Base-by-base conservation (phyloP, 2,113 vertebrate species). In the Herpetotheres cachinnans region DNA sequence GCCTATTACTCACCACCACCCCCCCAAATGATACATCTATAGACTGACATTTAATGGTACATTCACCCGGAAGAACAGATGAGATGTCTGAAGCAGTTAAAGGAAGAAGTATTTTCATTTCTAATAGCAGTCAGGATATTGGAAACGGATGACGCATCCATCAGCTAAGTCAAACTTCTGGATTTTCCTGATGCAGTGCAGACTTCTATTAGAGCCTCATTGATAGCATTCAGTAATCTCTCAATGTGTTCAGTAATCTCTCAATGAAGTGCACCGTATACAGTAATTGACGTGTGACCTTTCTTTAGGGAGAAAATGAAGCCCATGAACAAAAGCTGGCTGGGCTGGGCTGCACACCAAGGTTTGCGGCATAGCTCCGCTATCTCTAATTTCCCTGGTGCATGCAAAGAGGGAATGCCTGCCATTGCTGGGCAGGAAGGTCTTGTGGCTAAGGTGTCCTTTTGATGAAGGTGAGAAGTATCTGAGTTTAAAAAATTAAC, bases 61-160 rank as follows among this genome's bases (percentile, higher is more conserved):
- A 40, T 91, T 95, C 79, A 88, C 54, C 76, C 54, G 59, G 81
- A 82, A 85, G 89, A 96, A 80, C 7, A 77, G 93, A 97, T 95
- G 86, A 94, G 78, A 91, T 90, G 66, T 80, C 87, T 81, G 74
- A 90, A 90, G 46, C 84, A 77, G 82, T 96, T 95, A 95, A 86
- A 97, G 70, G 62, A 77, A 87, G 70, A 95, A 46, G 77, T 77
- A 91, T 91, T 94, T 97, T 90, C 32, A 96, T 95, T 95, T 94
- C 63, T 93, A 95, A 82, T 85, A 90, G 49, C 81, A 87, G 71
- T 77, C 67, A 82, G 90, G 79, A 90, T 88, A 91, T 67, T 85
- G 82, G 74, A 84, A 91, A 93, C 0, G 0, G 74, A 62, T 77
- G 82, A 78, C 0, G 0, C 70, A 91, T 95, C 66, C 91, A 91